These are phyloP conservation scores for Cyanistes caeruleus DNA, from an alignment of 2,113 vertebrate genomes.

Conservation along the genomic window DNA sequence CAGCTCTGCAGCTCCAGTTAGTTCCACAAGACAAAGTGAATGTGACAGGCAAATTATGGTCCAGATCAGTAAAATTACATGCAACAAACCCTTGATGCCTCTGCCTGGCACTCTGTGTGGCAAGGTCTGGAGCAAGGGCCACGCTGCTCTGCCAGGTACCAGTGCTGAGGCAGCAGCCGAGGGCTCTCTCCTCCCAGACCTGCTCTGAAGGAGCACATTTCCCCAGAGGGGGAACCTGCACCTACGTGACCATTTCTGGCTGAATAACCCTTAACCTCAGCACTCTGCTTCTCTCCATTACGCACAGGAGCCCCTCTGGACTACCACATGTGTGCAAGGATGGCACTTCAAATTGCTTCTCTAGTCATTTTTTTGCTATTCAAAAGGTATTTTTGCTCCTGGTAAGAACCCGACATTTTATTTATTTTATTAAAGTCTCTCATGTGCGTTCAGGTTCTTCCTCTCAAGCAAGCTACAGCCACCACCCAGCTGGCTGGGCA, in stretches of 20 bases:
- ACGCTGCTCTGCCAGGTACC: background rate
- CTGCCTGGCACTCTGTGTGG: background rate
- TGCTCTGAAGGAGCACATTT: background rate
- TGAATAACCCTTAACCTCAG: conserved; percentile 39
- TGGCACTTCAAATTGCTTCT: background rate
- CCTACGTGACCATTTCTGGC: background rate
- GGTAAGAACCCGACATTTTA: background rate
- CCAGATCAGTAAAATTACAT: background rate
- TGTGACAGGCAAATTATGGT: conserved; percentile 16
- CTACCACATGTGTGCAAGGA: background rate
- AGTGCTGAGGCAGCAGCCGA: fast-evolving
- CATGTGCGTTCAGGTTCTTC: background rate
- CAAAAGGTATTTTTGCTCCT: background rate
- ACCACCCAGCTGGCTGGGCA: background rate
- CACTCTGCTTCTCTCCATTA: background rate
- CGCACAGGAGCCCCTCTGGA: background rate
- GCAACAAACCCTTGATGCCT: background rate
- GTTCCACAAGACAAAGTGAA: background rate
- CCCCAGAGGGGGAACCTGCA: background rate
- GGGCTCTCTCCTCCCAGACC: background rate
- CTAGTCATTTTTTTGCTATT: background rate
- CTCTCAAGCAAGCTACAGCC: background rate
- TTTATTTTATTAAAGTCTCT: background rate
- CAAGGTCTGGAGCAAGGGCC: fast-evolving
- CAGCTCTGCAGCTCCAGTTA: conserved; percentile 30